Base-by-base conservation (phyloP, 2,113 vertebrate genomes). In the Malurus alboscapulatus region DNA sequence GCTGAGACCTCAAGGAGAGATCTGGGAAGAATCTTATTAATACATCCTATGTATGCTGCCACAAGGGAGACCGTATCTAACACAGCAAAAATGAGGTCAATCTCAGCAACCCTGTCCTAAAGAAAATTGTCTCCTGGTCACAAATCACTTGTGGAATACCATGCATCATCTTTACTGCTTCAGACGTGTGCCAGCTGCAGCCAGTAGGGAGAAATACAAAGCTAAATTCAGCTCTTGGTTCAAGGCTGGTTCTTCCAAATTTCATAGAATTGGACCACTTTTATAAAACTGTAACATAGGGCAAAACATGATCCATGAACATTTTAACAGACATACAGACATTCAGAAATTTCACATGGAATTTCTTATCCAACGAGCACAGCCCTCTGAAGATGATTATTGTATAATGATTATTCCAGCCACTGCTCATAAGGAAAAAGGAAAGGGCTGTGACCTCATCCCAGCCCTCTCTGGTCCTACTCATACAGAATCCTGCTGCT, bases 141-240 rank as follows among this genome's bases (percentile, higher is more conserved):
- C 87, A 77, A 95, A 92, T 94, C 82, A 94, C 79, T 80, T 92
- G 68, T 65, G 94, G 55, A 96, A 83, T 54, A 76, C 65, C 81
- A 90, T 69, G 44, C 82, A 69, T 91, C 90, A 54, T 74, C 92
- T 86, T 83, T 94, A 92, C 58, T 87, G 80, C 75, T 61, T 76
- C 85, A 84, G 61, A 86, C 14, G 10, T 83, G 57, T 66, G 94
- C 83, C 82, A 95, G 95, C 80, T 92, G 45, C 57, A 92, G 67
- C 67, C 93, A 90, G 79, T 59, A 95, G 40, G 42, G 57, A 88
- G 50, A 96, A 95, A 87, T 22, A 65, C 85, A 89, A 69, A 73
- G 51, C 71, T 83, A 80, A 84, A 86, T 45, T 86, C 55, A 74
- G 44, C 14, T 81, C 55, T 90, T 17, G 7, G 44, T 85, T 87